These are phyloP conservation scores for Falco rusticolus DNA, from an alignment of 2,797 vertebrate species.

Conservation along the genomic window DNA sequence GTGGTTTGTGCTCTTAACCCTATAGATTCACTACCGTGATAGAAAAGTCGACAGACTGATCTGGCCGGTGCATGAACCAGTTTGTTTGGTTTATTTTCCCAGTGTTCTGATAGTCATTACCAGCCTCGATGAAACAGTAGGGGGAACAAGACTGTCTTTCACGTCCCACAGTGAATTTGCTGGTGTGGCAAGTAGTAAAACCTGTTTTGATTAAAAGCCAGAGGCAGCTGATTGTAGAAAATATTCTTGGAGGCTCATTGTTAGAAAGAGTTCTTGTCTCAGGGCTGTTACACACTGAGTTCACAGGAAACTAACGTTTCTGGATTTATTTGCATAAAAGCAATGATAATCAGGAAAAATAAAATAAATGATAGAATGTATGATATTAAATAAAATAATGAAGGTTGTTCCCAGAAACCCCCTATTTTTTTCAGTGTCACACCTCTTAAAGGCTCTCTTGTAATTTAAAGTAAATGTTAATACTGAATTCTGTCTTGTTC, in stretches of 20 bases:
- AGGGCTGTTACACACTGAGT: background rate
- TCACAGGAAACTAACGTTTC: background rate
- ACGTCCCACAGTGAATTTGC: background rate
- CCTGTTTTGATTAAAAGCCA: background rate
- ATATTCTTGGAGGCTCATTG: background rate
- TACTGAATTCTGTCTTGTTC: background rate
- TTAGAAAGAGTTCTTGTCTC: background rate
- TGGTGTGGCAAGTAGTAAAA: background rate
- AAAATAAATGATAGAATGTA: background rate
- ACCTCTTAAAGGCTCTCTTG: background rate
- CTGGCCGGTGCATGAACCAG: too few relatives aligned
- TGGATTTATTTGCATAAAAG: background rate
- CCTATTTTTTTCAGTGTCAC: background rate
- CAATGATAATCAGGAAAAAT: background rate
- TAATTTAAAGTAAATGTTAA: rapidly evolving
- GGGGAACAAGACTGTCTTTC: background rate
- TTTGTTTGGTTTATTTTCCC: background rate
- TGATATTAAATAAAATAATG: background rate
- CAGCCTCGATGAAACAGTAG: background rate
- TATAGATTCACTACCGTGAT: rapidly evolving
- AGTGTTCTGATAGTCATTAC: background rate
- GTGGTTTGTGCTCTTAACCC: background rate
- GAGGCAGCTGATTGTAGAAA: constrained; percentile 9
- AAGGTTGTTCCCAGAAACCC: background rate
- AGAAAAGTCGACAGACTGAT: rapidly evolving